A percentile compares a stretch with the other conserved stretches of the same genome.
Conservation (phyloP, 2,797 vertebrate species). For the Fringilla coelebs region DNA sequence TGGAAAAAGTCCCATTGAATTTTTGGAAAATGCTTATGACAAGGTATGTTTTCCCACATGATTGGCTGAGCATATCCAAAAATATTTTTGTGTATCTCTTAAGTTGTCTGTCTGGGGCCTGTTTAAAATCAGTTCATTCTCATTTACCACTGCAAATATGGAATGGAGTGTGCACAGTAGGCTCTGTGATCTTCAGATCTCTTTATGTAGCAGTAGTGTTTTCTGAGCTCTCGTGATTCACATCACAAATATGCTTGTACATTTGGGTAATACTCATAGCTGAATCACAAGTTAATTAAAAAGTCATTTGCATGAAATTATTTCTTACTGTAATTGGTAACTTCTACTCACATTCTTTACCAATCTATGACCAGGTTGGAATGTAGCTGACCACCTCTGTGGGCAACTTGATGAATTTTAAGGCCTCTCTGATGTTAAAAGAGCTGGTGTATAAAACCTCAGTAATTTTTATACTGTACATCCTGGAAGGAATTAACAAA, state of each 20-base stretch:
- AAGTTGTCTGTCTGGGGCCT: not conserved
- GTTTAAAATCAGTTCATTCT: not conserved
- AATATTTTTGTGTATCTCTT: not conserved
- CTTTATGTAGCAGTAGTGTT: not conserved
- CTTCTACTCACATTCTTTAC: not conserved
- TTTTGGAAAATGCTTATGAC: constrained; percentile 91
- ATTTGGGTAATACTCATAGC: not conserved
- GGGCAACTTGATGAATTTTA: not conserved
- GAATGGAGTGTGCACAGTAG: not conserved
- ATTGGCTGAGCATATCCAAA: no score
- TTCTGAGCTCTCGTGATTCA: not conserved
- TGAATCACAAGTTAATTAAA: not conserved
- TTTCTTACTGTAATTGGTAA: not conserved
- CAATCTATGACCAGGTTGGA: not conserved
- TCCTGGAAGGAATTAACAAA: not conserved
- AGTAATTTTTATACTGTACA: not conserved
- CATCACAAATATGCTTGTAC: not conserved
- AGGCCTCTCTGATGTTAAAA: not conserved
- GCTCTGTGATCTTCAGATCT: not conserved
- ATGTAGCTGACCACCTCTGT: not conserved
- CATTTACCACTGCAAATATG: not conserved
- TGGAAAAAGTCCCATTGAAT: constrained; percentile 94
- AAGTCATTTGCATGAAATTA: not conserved
- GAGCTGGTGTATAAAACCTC: not conserved
- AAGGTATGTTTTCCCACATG: constrained; percentile 75